Evolutionary conservation across 2,888 invertebrate genomes (phyloP), one percentile per base, ranked within the genome.

Genomic region (Dryobotodes eremita): DNA sequence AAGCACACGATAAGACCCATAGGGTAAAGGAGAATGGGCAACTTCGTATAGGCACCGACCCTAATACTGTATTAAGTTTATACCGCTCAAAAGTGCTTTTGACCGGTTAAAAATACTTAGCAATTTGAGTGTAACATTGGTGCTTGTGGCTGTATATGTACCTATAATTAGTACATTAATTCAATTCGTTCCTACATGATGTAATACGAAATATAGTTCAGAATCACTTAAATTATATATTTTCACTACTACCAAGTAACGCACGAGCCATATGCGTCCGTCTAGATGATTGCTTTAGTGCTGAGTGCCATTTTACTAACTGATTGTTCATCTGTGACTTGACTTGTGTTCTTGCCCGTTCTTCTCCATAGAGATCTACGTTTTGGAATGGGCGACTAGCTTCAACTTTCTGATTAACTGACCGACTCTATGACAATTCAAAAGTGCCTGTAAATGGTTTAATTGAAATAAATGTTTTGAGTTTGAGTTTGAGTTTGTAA

Each of bases 1-100:
- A 26, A 80, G 53, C 48, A 36, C 11, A 7, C 11, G 87, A 83
- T 88, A 79, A 77, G 0, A 69, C 8, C 20, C 50, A 36, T 23
- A 48, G 10, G 17, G 4, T 59, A 59, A 75, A 75, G 75, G 53
- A 75, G 75, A 74, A 46, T 55, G 46, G 55, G 31, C 46, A 46
- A 7, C 1, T 55, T n/a, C 8, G 17, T 31, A 55, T n/a, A 13
- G 17, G 5, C 17, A 55, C 8, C n/a, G n/a, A 11, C 53, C 23
- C 15, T 31, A 53, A 69, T 48, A 6, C 7, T 26, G 46, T 26
- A 42, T 65, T 65, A 15, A 17, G n/a, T 65, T 42, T 42, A 46
- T 26, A 46, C 6, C 0, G 11, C 10, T 46, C n/a, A n/a, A 46
- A n/a, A 31, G 17, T 70, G 23, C 57, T 42, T n/a, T 42, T 15